These are phyloP conservation scores for Thermophis baileyi DNA, from an alignment of 2,113 vertebrate species.

Conservation along the genomic window DNA sequence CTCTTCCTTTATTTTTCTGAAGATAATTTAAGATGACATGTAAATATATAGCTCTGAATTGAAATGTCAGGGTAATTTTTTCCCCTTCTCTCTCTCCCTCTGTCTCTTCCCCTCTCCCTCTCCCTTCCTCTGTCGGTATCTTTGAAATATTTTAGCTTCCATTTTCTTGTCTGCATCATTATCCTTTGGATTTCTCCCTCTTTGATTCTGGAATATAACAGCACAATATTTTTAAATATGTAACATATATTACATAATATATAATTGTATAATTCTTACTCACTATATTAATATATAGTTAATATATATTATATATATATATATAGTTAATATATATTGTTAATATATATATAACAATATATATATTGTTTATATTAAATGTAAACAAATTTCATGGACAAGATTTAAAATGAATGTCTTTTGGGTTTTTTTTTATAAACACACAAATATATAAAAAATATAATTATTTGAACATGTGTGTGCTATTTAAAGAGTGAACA, in stretches of 20 bases:
- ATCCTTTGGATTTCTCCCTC: background rate
- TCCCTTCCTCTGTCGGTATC: background rate
- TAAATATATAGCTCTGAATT: constrained; percentile 20
- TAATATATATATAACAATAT: too few relatives aligned
- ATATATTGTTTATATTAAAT: background rate
- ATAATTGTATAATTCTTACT: background rate
- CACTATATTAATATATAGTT: background rate
- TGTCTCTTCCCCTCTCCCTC: background rate
- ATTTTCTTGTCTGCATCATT: background rate
- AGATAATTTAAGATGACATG: constrained; percentile 10
- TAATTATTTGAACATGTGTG: background rate
- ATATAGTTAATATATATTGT: too few relatives aligned
- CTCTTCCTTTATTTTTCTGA: constrained; percentile 8
- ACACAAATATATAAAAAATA: background rate
- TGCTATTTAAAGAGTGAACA: background rate
- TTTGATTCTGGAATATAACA: background rate
- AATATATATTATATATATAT: too few relatives aligned
- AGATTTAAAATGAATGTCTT: background rate
- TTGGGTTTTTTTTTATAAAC: background rate
- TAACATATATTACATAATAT: background rate
- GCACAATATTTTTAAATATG: background rate
- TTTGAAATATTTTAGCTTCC: background rate
- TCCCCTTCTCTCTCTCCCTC: background rate
- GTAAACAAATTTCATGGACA: background rate
- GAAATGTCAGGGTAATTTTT: constrained; percentile 3